These are phyloP conservation scores for Anoplopoma fimbria DNA, from an alignment of 2,113 vertebrate genomes.

Conservation along the genomic window DNA sequence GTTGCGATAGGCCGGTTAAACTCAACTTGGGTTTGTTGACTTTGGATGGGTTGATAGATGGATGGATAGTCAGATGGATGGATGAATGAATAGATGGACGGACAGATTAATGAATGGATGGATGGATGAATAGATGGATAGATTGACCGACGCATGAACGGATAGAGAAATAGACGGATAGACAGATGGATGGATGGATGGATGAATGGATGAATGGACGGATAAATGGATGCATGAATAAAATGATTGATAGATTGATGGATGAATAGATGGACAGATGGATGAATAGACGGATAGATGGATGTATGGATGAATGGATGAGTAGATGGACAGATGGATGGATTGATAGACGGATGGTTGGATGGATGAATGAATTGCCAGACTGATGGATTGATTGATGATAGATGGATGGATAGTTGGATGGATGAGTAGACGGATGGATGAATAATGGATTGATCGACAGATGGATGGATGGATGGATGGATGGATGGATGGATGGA, in stretches of 20 bases:
- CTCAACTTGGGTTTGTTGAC: slow-evolving; percentile 1
- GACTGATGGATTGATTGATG: too few relatives aligned
- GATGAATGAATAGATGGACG: neutral
- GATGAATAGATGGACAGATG: too few relatives aligned
- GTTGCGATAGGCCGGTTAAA: neutral
- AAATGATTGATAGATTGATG: too few relatives aligned
- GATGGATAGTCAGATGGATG: neutral
- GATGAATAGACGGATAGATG: neutral
- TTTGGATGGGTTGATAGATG: neutral
- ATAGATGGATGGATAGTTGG: neutral
- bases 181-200: too few relatives aligned
- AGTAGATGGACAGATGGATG: neutral
- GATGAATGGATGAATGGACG: too few relatives aligned
- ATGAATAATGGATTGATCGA: neutral
- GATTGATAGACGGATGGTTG: neutral
- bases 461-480: neutral
- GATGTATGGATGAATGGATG: neutral
- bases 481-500: neutral
- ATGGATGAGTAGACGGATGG: neutral
- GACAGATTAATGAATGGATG: neutral
- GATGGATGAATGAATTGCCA: neutral
- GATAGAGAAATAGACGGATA: too few relatives aligned
- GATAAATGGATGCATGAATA: too few relatives aligned
- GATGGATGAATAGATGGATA: neutral
- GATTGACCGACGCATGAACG: neutral